A percentile compares a stretch with the other conserved stretches of the same genome.
Conservation (phyloP, 2,888 invertebrate genomes). For the Drosophila mercatorum region DNA sequence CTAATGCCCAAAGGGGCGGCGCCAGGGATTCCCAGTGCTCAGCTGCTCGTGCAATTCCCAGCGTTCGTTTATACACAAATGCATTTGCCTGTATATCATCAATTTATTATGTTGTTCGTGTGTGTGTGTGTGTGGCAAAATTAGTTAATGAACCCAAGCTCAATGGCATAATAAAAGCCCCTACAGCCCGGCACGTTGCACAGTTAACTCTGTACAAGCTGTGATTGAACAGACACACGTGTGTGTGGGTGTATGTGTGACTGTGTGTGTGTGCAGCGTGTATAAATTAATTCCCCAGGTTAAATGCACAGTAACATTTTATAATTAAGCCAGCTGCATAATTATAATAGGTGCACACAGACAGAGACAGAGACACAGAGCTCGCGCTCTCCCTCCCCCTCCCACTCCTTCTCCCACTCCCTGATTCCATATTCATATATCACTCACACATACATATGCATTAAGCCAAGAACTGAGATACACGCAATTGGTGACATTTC, state of each 20-base stretch:
- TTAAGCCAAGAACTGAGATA: conserved; percentile 48
- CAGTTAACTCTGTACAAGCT: conserved; percentile 44
- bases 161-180: conserved; percentile 60
- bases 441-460: conserved; percentile 18
- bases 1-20: conserved; percentile 1
- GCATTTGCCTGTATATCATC: conserved; percentile 48
- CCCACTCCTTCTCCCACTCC: not conserved
- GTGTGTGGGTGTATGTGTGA: conserved; percentile 19
- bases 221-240: conserved; percentile 58
- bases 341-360: conserved; percentile 64
- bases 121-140: conserved; percentile 55
- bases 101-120: conserved; percentile 69
- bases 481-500: conserved; percentile 77
- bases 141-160: conserved; percentile 73
- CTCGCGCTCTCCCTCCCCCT: not conserved
- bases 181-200: conserved; percentile 23
- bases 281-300: conserved; percentile 78
- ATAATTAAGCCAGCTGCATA: conserved; percentile 81
- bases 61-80: conserved; percentile 17
- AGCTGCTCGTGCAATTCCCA: conserved; percentile 33
- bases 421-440: conserved; percentile 19
- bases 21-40: conserved; percentile 22
- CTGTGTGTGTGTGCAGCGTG: conserved; percentile 37
- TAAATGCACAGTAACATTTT: conserved; percentile 75
- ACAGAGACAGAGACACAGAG: not conserved